Conservation (phyloP, 2,888 invertebrate genomes). For the Junonia oenone region DNA sequence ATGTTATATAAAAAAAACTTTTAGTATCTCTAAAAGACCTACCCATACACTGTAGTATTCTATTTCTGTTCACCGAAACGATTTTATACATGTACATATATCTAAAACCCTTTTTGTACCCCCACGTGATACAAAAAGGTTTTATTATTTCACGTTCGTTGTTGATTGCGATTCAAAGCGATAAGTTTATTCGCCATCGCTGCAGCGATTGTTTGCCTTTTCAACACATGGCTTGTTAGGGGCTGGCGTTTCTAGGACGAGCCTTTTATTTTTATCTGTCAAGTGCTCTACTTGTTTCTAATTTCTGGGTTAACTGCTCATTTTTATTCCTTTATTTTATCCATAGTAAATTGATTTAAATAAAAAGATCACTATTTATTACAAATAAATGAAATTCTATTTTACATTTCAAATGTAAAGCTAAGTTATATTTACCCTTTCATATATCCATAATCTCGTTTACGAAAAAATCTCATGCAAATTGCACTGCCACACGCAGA, state of each 20-base stretch:
- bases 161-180: slow-evolving; percentile 11
- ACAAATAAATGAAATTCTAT: no score
- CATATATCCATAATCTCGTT: no score
- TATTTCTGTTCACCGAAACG: no score
- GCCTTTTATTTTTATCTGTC: slow-evolving; percentile 15
- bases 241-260: slow-evolving; percentile 13
- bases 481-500: neutral
- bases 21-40: no score
- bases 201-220: slow-evolving; percentile 12
- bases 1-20: no score
- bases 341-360: neutral
- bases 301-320: neutral
- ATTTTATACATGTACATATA: neutral
- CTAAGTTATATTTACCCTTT: neutral
- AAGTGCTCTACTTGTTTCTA: neutral
- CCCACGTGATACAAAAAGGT: neutral
- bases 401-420: neutral
- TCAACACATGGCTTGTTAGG: slow-evolving; percentile 15
- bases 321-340: neutral
- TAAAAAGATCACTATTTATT: no score
- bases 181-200: slow-evolving; percentile 19
- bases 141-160: slow-evolving; percentile 10
- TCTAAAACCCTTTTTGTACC: neutral
- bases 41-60: no score
- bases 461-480: neutral